A percentile compares a stretch with the other conserved stretches of the same genome.
These are phyloP conservation scores for Patella caerulea DNA, from an alignment of 2,888 invertebrate species.

Conservation along the genomic window DNA sequence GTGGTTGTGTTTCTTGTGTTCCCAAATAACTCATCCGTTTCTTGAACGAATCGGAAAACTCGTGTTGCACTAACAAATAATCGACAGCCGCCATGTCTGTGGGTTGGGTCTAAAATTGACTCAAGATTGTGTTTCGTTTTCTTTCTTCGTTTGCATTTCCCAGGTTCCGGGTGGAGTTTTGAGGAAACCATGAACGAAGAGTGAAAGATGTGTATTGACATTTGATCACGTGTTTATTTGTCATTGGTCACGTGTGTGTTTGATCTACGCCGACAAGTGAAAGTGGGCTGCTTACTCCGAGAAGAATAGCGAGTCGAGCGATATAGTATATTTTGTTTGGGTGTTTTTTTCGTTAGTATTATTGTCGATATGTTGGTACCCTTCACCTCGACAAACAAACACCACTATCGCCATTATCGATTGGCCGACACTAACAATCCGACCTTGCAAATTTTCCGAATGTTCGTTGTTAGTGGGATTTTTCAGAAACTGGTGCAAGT, in stretches of 20 bases:
- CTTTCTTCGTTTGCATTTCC: slow-evolving; percentile 7
- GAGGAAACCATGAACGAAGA: not conserved
- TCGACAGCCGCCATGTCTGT: not conserved
- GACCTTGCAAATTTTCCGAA: not conserved
- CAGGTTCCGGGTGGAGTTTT: slow-evolving; percentile 8
- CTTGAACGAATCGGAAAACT: no score
- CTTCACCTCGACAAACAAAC: not conserved
- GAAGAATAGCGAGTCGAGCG: slow-evolving; percentile 1
- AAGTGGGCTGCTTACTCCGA: not conserved
- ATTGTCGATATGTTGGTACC: slow-evolving; percentile 5
- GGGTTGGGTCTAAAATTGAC: slow-evolving; percentile 5
- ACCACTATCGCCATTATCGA: not conserved
- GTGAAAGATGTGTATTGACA: slow-evolving; percentile 9
- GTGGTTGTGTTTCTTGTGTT: no score
- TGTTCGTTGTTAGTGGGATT: not conserved
- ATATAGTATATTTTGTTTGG: not conserved
- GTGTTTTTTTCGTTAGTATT: slow-evolving; percentile 10
- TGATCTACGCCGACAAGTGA: slow-evolving; percentile 1
- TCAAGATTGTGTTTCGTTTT: slow-evolving; percentile 3
- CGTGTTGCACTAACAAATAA: no score
- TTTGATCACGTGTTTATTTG: slow-evolving; percentile 5
- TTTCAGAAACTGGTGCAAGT: no score
- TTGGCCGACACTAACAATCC: not conserved
- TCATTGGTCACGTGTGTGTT: slow-evolving; percentile 5
- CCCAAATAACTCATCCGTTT: no score